These are phyloP conservation scores for Chunga burmeisteri DNA, from an alignment of 2,113 vertebrate genomes.

Conservation along the genomic window DNA sequence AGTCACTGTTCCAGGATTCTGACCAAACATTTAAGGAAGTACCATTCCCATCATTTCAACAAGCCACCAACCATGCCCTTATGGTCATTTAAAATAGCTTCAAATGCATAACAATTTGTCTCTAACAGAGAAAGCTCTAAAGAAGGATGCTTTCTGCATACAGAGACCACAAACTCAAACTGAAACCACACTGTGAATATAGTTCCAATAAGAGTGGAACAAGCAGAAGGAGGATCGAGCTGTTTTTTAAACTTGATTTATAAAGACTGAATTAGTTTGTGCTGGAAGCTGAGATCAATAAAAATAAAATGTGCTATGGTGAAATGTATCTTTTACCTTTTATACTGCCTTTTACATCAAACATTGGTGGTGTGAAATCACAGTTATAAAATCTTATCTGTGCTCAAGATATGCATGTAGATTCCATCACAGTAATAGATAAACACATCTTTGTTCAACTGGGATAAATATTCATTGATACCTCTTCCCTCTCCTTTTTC, in stretches of 20 bases:
- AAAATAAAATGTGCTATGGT: background rate
- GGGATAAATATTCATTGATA: slow-evolving; percentile 41
- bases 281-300: background rate
- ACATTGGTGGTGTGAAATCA: background rate
- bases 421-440: background rate
- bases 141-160: background rate
- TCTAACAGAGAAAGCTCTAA: background rate
- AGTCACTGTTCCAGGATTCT: background rate
- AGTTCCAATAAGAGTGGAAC: background rate
- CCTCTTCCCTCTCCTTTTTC: slow-evolving; percentile 14
- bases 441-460: background rate
- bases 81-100: background rate
- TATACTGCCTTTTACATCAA: background rate
- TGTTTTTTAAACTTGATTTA: background rate
- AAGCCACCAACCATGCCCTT: background rate
- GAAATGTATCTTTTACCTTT: background rate
- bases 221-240: background rate
- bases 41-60: background rate
- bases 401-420: background rate
- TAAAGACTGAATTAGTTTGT: background rate
- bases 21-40: background rate
- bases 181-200: background rate
- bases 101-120: background rate
- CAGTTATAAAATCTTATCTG: background rate
- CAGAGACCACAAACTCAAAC: background rate